These are phyloP conservation scores for Sebastes hopkinsi DNA, from an alignment of 2,797 vertebrate species.

Conservation along the genomic window DNA sequence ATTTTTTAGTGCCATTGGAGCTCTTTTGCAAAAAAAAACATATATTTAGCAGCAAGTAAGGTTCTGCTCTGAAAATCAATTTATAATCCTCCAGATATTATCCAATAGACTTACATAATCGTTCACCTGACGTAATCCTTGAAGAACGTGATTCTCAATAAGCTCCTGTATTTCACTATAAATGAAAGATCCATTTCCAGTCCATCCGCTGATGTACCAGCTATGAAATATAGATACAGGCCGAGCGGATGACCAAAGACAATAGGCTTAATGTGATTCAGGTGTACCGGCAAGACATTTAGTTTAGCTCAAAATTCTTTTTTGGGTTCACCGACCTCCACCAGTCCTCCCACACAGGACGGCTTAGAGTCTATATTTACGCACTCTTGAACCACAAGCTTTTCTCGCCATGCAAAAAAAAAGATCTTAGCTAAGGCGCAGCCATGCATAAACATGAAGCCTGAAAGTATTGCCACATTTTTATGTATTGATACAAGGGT, in stretches of 20 bases:
- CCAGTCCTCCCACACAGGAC: conserved; percentile 51
- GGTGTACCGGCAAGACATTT: conserved; percentile 70
- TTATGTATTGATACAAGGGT: conserved; percentile 61
- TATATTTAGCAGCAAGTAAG: neutral
- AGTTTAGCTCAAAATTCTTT: conserved; percentile 61
- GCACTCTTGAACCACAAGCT: conserved; percentile 61
- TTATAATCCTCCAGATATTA: conserved; percentile 30
- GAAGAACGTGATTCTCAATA: conserved; percentile 25
- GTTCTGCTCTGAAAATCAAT: neutral
- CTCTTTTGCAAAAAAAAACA: neutral
- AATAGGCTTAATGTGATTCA: conserved; percentile 83
- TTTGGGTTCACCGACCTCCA: conserved; percentile 59
- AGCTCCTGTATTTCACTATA: conserved; percentile 26
- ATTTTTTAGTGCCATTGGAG: neutral
- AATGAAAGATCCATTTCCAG: conserved; percentile 50
- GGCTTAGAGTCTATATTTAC: conserved; percentile 68
- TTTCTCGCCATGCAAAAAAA: conserved; percentile 58
- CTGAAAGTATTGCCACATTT: conserved; percentile 67
- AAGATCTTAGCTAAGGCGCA: conserved; percentile 56
- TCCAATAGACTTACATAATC: conserved; percentile 41
- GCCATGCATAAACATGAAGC: conserved; percentile 77
- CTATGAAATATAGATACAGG: conserved; percentile 81
- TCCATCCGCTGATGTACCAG: conserved; percentile 57
- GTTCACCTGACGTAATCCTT: conserved; percentile 14
- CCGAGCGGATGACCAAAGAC: conserved; percentile 71